A percentile compares a stretch with the other conserved stretches of the same genome.
phyloP scores from a whole-genome alignment of 2,113 vertebrate species.

The Alces alces region DNA sequence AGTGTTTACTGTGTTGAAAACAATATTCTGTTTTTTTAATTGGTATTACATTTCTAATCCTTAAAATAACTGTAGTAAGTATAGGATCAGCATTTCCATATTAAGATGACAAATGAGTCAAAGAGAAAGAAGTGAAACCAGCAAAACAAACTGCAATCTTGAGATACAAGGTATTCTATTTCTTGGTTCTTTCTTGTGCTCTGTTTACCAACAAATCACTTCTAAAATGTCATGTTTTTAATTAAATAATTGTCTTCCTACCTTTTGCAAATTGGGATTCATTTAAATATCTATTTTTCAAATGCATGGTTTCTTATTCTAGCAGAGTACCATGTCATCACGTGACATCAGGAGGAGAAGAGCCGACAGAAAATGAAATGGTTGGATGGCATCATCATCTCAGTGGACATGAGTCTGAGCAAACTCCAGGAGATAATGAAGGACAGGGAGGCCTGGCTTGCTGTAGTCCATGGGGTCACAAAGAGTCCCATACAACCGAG shows the following conservation, averaged over 20 bases:
- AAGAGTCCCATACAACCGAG: not conserved
- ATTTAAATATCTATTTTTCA: not conserved
- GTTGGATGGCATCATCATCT: not conserved
- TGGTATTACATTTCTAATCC: not conserved
- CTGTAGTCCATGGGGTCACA: not conserved
- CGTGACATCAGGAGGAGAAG: not conserved
- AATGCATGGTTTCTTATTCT: not conserved
- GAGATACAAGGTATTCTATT: not conserved
- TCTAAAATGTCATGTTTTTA: not conserved
- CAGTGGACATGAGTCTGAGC: not conserved
- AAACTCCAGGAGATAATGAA: not conserved
- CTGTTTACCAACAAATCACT: not conserved
- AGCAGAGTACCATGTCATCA: not conserved
- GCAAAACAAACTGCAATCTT: not conserved
- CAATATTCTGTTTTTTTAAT: not conserved
- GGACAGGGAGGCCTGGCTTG: not conserved
- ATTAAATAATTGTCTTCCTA: not conserved
- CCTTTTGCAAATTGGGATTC: not conserved
- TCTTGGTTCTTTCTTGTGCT: not conserved
- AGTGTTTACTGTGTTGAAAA: not conserved
- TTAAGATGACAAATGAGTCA: not conserved
- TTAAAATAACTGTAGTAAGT: not conserved
- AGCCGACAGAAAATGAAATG: not conserved
- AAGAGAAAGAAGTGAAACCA: not conserved
- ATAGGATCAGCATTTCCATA: not conserved